phyloP scores from a whole-genome alignment of 1,140 invertebrate species.

The Nixonia krombeini region DNA sequence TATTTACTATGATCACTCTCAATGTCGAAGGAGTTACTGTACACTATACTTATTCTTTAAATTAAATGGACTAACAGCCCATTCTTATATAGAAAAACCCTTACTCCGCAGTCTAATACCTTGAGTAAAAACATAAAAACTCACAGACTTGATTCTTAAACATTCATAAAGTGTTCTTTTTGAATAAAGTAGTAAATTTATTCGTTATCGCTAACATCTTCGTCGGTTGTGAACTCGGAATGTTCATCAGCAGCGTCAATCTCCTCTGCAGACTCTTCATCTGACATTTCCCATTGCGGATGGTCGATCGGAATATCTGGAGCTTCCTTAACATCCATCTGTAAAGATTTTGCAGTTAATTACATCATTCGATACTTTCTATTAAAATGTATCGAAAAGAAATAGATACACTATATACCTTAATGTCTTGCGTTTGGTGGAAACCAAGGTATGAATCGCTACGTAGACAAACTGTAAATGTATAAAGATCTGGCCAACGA shows the following conservation, averaged over 20 bases:
- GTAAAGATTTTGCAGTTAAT: slow-evolving; percentile 34
- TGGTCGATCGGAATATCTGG: slow-evolving; percentile 90
- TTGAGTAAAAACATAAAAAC: slow-evolving; percentile 46
- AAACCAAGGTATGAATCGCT: slow-evolving; percentile 94
- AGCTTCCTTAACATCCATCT: slow-evolving; percentile 96
- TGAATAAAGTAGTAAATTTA: slow-evolving; percentile 34
- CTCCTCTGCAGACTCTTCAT: slow-evolving; percentile 90
- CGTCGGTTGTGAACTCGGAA: slow-evolving; percentile 81
- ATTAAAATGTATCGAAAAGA: too few relatives aligned
- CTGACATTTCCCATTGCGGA: slow-evolving; percentile 96
- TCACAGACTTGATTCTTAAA: slow-evolving; percentile 12
- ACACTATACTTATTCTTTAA: slow-evolving; percentile 30
- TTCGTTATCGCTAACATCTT: slow-evolving; percentile 77
- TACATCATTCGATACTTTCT: too few relatives aligned
- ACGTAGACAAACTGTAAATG: slow-evolving; percentile 93
- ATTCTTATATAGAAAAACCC: slow-evolving; percentile 47
- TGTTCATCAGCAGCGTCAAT: slow-evolving; percentile 78
- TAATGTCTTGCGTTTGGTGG: slow-evolving; percentile 92
- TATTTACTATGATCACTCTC: slow-evolving; percentile 56
- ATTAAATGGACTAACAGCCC: slow-evolving; percentile 31
- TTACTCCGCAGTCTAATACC: slow-evolving; percentile 45
- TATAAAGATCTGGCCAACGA: slow-evolving; percentile 91
- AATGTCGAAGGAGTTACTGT: slow-evolving; percentile 43
- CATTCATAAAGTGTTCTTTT: background rate
- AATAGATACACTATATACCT: too few relatives aligned